Base-by-base conservation (phyloP, 1,140 invertebrate species). In the Drosophila miranda region DNA sequence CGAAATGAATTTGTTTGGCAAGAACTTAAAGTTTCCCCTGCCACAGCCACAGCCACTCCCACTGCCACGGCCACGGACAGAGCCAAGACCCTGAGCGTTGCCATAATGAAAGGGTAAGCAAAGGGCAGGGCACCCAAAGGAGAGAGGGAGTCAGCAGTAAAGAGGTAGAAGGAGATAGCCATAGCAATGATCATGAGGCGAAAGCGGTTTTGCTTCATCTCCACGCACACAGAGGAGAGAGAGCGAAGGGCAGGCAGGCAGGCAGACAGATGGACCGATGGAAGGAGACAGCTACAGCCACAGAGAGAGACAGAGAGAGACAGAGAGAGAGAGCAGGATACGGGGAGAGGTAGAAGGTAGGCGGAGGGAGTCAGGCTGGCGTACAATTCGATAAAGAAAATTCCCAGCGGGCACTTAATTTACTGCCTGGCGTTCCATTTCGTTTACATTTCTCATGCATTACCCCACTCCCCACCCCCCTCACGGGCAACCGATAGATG, bases 321-420 rank as follows among this genome's bases (percentile, higher is more conserved):
- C n/a, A n/a, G n/a, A n/a, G n/a, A n/a, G 34, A 43, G 23, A 0
- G 41, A 38, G 28, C 4, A 30, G 45, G 44, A 58, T 68, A 23
- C 53, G 42, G 34, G 46, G 43, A 50, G 28, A 30, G 43, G 53
- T 23, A 23, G 3, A 3, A 23, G 45, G 19, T 7, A 42, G 2
- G 16, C 16, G 16, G 2, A 19, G 19, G 19, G 54, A 58, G 11
- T 13, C 34, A 38, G 34, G 11, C 34, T 1, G 34, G 28, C 64
- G 62, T 30, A 75, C 71, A 74, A 58, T 75, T 75, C 73, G 62
- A 75, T 68, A 55, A 67, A 68, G 66, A 49, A 70, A 75, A 86
- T 87, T 86, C 81, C 81, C 81, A 86, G 81, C 78, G 78, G 81
- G 78, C 81, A 87, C 78, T 87, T 86, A 86, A 86, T 86, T 86